Percentiles rank a stretch among this genome's conserved stretches.
Evolutionary conservation across 2,113 vertebrate genomes (phyloP).

Genomic region (Lucifuga dentata): DNA sequence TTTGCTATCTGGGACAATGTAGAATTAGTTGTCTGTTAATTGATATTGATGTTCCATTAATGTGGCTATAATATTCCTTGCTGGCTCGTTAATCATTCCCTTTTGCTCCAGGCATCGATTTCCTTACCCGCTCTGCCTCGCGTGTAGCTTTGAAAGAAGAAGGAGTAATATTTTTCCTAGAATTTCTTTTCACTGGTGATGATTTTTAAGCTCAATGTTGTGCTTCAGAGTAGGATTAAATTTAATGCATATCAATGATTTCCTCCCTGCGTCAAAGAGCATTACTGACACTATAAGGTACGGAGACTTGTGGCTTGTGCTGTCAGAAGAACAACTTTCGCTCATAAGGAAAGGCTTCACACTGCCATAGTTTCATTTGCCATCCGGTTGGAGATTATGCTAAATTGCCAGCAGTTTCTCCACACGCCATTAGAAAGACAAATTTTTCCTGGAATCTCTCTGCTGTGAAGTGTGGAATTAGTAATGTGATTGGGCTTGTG

Average conservation of each 20-base stretch:
- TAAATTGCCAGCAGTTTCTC: slow-evolving; percentile 35
- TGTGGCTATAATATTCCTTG: slow-evolving; percentile 16
- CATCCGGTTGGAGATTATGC: slow-evolving; percentile 46
- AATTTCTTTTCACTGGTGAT: not conserved
- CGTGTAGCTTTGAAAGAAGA: too few species aligned
- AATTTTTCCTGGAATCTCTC: slow-evolving; percentile 19
- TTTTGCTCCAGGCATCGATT: slow-evolving; percentile 35
- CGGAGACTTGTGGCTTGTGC: slow-evolving; percentile 24
- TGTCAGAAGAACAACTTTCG: slow-evolving; percentile 45
- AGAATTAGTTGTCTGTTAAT: slow-evolving; percentile 33
- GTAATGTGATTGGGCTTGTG: slow-evolving; percentile 17
- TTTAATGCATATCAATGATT: slow-evolving; percentile 2
- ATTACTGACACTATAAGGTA: not conserved
- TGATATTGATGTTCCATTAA: slow-evolving; percentile 51
- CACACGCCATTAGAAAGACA: slow-evolving; percentile 34
- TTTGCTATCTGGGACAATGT: slow-evolving; percentile 61
- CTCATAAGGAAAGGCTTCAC: slow-evolving; percentile 37
- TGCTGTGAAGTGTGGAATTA: not conserved
- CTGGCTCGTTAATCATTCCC: slow-evolving; percentile 36
- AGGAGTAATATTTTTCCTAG: not conserved
- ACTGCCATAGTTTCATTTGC: slow-evolving; percentile 35
- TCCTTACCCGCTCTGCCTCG: slow-evolving; percentile 7
- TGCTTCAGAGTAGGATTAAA: slow-evolving; percentile 24
- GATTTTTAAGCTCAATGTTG: slow-evolving; percentile 26
- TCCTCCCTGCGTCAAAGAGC: slow-evolving; percentile 12